Evolutionary conservation across 2,113 vertebrate species (phyloP).

Genomic region (Actenoides hombroni): DNA sequence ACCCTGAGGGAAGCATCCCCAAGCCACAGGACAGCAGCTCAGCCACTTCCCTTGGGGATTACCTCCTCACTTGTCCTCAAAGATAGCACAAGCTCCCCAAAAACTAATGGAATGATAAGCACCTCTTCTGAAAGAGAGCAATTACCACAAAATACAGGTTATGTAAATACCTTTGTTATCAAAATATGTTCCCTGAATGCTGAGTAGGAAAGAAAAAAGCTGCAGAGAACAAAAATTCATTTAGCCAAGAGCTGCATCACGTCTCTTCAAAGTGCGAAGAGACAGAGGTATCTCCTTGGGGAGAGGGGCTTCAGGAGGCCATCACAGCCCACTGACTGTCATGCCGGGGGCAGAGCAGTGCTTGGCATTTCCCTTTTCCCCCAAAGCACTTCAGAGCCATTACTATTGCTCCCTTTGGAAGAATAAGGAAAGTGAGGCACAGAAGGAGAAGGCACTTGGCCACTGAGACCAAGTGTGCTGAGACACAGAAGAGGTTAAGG

Average conservation of each 20-base stretch:
- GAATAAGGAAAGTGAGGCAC: neutral
- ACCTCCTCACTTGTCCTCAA: neutral
- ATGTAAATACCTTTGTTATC: constrained; percentile 63
- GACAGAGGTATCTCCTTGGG: neutral
- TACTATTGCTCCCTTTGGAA: neutral
- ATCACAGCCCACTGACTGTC: neutral
- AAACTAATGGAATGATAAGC: neutral
- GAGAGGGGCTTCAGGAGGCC: neutral
- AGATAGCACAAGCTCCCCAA: neutral
- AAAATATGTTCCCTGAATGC: constrained; percentile 33
- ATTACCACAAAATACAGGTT: constrained; percentile 55
- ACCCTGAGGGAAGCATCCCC: accelerated
- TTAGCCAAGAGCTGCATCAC: neutral
- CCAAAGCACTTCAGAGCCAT: neutral
- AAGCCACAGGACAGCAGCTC: neutral
- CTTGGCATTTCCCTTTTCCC: neutral
- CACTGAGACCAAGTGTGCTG: accelerated
- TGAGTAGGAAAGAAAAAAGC: constrained; percentile 38
- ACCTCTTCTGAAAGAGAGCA: constrained; percentile 48
- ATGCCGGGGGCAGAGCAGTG: neutral
- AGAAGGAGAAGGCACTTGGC: neutral
- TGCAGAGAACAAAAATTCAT: neutral
- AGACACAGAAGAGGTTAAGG: neutral
- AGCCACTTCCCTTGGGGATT: neutral
- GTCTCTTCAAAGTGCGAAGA: neutral